phyloP scores from a whole-genome alignment of 2,113 vertebrate genomes.

The Chaetodon trifascialis region DNA sequence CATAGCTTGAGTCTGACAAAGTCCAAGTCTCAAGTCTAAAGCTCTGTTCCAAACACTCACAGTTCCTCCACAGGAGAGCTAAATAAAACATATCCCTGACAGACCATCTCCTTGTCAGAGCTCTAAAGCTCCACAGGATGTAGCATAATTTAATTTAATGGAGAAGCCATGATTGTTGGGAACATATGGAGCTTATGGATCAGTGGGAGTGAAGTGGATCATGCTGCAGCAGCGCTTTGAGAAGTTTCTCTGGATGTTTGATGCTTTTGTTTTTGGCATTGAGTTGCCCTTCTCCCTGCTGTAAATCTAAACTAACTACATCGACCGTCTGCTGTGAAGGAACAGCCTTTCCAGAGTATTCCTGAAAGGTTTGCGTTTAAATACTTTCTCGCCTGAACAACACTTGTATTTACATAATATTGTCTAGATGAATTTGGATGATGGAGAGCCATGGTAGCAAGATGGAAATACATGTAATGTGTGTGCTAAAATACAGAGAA shows the following conservation, averaged over 20 bases:
- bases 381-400: neutral
- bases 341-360: neutral
- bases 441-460: neutral
- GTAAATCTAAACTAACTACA: neutral
- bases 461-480: neutral
- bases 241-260: neutral
- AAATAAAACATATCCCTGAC: neutral
- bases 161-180: neutral
- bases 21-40: neutral
- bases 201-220: no score
- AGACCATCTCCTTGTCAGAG: neutral
- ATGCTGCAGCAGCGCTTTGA: neutral
- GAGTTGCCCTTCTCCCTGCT: neutral
- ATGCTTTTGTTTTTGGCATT: neutral
- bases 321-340: neutral
- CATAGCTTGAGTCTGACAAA: neutral
- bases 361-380: neutral
- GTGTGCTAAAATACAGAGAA: neutral
- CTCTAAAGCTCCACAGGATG: neutral
- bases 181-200: neutral
- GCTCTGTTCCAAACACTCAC: no score
- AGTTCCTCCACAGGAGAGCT: no score
- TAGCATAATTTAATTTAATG: neutral
- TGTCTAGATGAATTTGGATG: neutral
- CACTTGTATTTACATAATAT: neutral